Evolutionary conservation across 64 coral and sea anemone species (phyloP), one percentile per base, ranked within the genome.

Genomic region (Dendrophyllia cribrosa): DNA sequence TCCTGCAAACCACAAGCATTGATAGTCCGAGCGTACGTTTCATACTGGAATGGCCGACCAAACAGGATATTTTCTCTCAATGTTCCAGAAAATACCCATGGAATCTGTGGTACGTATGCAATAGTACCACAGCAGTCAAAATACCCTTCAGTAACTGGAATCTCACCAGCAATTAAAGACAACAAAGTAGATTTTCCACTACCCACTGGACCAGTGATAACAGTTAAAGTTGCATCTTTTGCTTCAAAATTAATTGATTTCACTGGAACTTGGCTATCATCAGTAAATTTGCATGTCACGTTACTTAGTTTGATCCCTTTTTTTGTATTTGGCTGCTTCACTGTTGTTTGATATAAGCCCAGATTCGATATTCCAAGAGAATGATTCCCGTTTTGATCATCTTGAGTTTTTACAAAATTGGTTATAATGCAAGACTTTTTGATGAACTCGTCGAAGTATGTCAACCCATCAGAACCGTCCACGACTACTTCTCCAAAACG

Each of bases 81-180:
- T 43, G 92, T 94, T 55, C 92, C 92, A n/a, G 92, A 88, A 51
- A 89, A 89, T 11, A 94, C 77, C 87, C 92, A 94, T 7, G 92
- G 92, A 43, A 79, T 76, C 45, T 94, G 86, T 74, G 87, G 65
- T 2, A 94, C 92, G 23, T 94, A 94, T 6, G 92, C 85, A 3
- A 89, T 87, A 15, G 77, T 73, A 1, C 87, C 87, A 52, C 3
- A 51, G 11, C 72, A 49, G 5, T 15, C 43, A 48, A 89, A 34
- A 60, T 82, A 51, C 56, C 92, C 92, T 52, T 83, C 48, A n/a
- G 78, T 65, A 65, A 71, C 65, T 66, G 68, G 69, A 7, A 94
- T 46, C 79, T 94, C 92, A 17, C 92, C 86, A 17, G 88, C 77
- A 85, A 94, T 85, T 56, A 72, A 43, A 44, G 86, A 89, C 26